Base-by-base conservation (phyloP, 2,888 invertebrate genomes). In the Drosophila robusta region DNA sequence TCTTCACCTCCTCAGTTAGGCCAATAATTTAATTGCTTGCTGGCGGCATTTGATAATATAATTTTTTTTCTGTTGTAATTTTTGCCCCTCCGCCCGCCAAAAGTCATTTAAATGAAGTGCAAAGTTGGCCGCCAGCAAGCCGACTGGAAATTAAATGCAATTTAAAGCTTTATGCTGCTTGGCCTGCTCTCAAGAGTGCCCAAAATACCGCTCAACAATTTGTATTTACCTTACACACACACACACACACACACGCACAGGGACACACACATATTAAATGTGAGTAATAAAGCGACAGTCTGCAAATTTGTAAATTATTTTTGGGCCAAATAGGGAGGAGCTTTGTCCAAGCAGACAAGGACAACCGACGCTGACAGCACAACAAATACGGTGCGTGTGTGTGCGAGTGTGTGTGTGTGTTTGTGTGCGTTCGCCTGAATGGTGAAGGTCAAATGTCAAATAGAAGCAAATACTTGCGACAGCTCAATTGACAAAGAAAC, bases 11-110 rank as follows among this genome's bases (percentile, higher is more conserved):
- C 26, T 63, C 8, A 29, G 29, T 29, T 29, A 29, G 42, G 76
- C 55, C 77, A 80, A 76, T 86, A 80, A 83, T 83, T 76, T 70
- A 83, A 86, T 80, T 83, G 76, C 78, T 71, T 67, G 87, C 78
- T 68, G 69, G 39, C 63, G 70, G 80, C 67, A 80, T 65, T 86
- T 83, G 78, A 69, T 78, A 67, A 64, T 52, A 67, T 78, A 9
- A 64, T 64, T 9, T 39, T 16, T 54, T 44, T 34, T 54, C 42
- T 29, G 26, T 36, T 47, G 39, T 49, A 49, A 64, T 50, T 55
- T 64, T 29, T 18, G n/a, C 45, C 29, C 29, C 29, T 39, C 18
- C 42, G 34, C 34, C 36, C 16, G 29, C 22, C 34, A 49, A 57
- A 66, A 86, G 78, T 70, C 80, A 80, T 70, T 65, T 65, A 56